Evolutionary conservation across 2,888 invertebrate species (phyloP).

Genomic region (Oeneis ivallda): DNA sequence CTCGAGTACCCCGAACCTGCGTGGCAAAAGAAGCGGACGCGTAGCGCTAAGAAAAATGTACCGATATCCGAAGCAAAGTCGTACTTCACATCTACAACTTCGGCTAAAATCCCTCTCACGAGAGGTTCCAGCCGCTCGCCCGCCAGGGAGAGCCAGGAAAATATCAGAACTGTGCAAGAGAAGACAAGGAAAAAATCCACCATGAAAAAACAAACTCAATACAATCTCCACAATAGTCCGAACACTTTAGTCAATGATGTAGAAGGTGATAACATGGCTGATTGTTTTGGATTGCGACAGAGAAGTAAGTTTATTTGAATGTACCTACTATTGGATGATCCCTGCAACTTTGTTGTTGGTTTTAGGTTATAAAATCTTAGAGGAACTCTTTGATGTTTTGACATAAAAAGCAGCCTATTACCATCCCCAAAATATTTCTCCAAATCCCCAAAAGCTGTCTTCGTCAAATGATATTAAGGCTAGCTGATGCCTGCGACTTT

Average conservation of each 20-base stretch:
- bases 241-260: constrained; percentile 57
- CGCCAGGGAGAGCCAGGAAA: constrained; percentile 46
- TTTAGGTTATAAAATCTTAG: too few species aligned
- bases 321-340: constrained; percentile 2
- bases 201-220: constrained; percentile 46
- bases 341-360: too few species aligned
- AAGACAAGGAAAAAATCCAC: constrained; percentile 42
- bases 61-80: constrained; percentile 51
- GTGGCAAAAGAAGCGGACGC: constrained; percentile 52
- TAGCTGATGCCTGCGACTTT: too few species aligned
- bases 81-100: constrained; percentile 43
- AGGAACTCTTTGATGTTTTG: too few species aligned
- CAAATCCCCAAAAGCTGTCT: too few species aligned
- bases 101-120: constrained; percentile 45
- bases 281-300: constrained; percentile 51
- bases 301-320: constrained; percentile 55
- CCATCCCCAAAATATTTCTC: too few species aligned
- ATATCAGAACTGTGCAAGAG: constrained; percentile 34
- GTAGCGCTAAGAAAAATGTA: constrained; percentile 49
- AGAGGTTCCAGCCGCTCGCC: constrained; percentile 42
- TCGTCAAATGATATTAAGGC: too few species aligned
- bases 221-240: constrained; percentile 55
- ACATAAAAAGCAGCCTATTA: too few species aligned
- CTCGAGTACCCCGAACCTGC: constrained; percentile 48
- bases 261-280: constrained; percentile 44